Conservation (phyloP, 1,140 invertebrate species). For the Drosophila elegans region DNA sequence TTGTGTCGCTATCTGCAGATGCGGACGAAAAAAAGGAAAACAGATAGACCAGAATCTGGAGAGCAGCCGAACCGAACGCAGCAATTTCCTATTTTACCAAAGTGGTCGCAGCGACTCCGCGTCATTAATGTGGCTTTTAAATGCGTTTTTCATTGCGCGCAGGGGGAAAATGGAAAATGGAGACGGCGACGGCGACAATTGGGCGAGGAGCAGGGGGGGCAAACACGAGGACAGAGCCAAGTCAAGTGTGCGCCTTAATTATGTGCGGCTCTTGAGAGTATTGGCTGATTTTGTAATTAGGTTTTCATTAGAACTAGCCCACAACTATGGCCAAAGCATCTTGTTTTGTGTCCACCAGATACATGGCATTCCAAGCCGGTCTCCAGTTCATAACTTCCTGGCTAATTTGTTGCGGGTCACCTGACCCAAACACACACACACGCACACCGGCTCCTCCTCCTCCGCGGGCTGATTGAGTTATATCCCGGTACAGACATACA, state of each 20-base stretch:
- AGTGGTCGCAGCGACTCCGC: constrained; percentile 62
- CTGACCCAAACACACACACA: constrained; percentile 37
- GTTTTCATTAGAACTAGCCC: constrained; percentile 79
- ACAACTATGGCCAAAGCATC: constrained; percentile 59
- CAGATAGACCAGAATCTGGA: constrained; percentile 50
- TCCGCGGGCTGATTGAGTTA: constrained; percentile 73
- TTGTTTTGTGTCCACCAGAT: constrained; percentile 18
- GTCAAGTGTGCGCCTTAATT: constrained; percentile 79
- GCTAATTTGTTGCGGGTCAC: constrained; percentile 65
- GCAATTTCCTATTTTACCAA: constrained; percentile 83
- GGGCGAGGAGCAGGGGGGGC: background rate
- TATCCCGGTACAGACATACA: constrained; percentile 47
- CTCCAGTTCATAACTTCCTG: constrained; percentile 42
- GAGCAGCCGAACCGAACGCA: constrained; percentile 70
- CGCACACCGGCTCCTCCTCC: background rate
- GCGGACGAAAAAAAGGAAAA: constrained; percentile 57
- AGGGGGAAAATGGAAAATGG: constrained; percentile 21
- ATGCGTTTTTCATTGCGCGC: constrained; percentile 70
- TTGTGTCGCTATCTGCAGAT: constrained; percentile 54
- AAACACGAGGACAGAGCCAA: constrained; percentile 22
- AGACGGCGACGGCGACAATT: constrained; percentile 39
- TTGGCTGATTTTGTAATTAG: constrained; percentile 82
- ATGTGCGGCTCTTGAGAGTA: constrained; percentile 80
- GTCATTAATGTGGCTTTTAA: constrained; percentile 83
- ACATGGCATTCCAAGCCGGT: constrained; percentile 19